Conservation (phyloP, 1,140 invertebrate species). For the Chlorops oryzae region DNA sequence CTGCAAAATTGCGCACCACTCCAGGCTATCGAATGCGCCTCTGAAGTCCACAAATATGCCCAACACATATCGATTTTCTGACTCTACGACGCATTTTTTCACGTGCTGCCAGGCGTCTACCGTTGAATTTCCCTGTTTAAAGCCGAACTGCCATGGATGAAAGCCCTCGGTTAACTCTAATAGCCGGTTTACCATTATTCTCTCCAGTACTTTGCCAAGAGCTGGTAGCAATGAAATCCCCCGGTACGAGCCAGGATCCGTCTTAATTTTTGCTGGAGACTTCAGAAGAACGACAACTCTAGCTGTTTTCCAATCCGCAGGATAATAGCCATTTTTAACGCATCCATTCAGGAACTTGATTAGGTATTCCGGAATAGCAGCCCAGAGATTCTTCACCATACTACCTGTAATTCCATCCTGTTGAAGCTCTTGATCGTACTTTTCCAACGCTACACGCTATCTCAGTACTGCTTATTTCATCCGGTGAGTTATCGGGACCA, state of each 20-base stretch:
- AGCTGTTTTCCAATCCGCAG: slow-evolving; percentile 19
- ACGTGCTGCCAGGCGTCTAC: slow-evolving; percentile 7
- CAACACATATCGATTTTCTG: slow-evolving; percentile 13
- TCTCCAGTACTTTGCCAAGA: slow-evolving; percentile 30
- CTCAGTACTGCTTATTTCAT: no score
- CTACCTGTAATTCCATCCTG: slow-evolving; percentile 11
- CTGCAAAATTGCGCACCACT: background rate
- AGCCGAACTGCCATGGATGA: slow-evolving; percentile 3
- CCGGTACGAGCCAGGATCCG: slow-evolving; percentile 25
- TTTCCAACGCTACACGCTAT: no score
- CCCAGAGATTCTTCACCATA: slow-evolving; percentile 12
- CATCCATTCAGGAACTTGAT: background rate
- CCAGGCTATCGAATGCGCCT: slow-evolving; percentile 5
- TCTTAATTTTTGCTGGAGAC: slow-evolving; percentile 1
- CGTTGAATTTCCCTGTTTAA: slow-evolving; percentile 2
- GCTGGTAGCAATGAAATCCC: slow-evolving; percentile 30
- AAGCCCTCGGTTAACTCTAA: background rate
- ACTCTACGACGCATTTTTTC: background rate
- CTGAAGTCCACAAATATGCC: slow-evolving; percentile 12
- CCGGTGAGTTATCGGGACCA: no score
- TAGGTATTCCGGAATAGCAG: slow-evolving; percentile 14
- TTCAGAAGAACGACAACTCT: slow-evolving; percentile 26
- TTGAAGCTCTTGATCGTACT: no score
- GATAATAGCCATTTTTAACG: slow-evolving; percentile 2
- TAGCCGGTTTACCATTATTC: slow-evolving; percentile 20